phyloP scores from a whole-genome alignment of 30 jellyfish, hydroid and myxozoan species.

The Sanderia malayensis region DNA sequence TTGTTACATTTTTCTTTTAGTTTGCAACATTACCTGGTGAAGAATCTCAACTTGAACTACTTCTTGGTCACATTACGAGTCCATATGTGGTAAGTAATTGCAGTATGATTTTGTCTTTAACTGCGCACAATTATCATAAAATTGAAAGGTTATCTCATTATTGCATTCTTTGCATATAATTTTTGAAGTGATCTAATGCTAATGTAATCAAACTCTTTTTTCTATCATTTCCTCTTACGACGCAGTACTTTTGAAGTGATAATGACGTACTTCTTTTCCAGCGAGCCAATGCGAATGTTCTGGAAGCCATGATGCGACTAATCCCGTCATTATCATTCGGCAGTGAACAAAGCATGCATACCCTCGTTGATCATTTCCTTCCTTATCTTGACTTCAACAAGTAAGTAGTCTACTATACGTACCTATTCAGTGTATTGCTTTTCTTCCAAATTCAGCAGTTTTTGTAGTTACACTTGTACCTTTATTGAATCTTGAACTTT shows the following conservation, averaged over 20 bases:
- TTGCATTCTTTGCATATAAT: background rate
- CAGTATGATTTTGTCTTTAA: background rate
- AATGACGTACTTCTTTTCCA: conserved; percentile 10
- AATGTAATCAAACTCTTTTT: background rate
- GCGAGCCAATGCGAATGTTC: conserved; percentile 89
- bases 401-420: conserved; percentile 17
- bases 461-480: background rate
- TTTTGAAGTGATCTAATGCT: background rate
- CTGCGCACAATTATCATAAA: background rate
- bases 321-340: conserved; percentile 94
- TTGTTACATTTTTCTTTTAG: conserved; percentile 42
- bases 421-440: background rate
- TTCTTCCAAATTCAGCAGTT: background rate
- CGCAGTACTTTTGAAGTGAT: background rate
- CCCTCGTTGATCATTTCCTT: conserved; percentile 77
- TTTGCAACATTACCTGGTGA: conserved; percentile 87
- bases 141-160: background rate
- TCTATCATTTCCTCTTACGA: background rate
- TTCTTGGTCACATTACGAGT: conserved; percentile 91
- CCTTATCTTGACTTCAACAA: conserved; percentile 88
- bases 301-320: conserved; percentile 94
- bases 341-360: conserved; percentile 88
- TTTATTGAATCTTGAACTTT: background rate
- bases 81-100: conserved; percentile 90
- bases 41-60: conserved; percentile 87